phyloP scores from a whole-genome alignment of 1,140 invertebrate genomes.

The Cyrtorhinus lividipennis region DNA sequence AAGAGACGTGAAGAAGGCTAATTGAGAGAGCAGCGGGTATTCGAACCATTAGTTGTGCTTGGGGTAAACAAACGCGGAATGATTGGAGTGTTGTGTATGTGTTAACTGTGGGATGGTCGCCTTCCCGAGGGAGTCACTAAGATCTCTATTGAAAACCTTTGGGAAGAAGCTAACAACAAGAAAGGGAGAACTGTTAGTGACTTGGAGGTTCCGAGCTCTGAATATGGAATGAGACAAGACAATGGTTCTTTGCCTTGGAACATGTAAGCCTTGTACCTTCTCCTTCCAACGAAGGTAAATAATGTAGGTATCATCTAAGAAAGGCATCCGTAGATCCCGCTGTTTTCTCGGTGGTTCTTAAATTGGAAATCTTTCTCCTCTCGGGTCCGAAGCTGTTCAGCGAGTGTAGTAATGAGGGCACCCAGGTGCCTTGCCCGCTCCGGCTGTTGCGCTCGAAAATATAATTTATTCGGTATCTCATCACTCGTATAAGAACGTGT shows the following conservation, averaged over 20 bases:
- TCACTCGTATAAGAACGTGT: too few relatives aligned
- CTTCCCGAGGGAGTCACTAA: not conserved
- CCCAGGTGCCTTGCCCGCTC: too few relatives aligned
- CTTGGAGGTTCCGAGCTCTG: not conserved
- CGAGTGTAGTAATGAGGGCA: not conserved
- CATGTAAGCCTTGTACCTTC: too few relatives aligned
- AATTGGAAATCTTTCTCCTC: not conserved
- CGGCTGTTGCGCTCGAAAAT: too few relatives aligned
- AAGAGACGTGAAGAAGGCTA: not conserved
- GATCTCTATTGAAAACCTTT: not conserved
- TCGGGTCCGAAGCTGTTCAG: not conserved
- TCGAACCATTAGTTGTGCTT: not conserved
- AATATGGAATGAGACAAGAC: not conserved
- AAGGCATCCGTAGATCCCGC: not conserved
- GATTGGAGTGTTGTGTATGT: not conserved
- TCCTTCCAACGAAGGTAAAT: not conserved
- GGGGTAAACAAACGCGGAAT: not conserved
- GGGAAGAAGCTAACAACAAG: not conserved
- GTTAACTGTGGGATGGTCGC: not conserved
- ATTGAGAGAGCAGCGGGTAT: not conserved
- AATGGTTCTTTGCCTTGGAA: too few relatives aligned
- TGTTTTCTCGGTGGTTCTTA: not conserved
- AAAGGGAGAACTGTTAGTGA: not conserved
- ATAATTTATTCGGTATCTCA: too few relatives aligned
- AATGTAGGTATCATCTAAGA: not conserved